phyloP scores from a whole-genome alignment of 2,888 invertebrate species.

The Phrixothrix hirtus region DNA sequence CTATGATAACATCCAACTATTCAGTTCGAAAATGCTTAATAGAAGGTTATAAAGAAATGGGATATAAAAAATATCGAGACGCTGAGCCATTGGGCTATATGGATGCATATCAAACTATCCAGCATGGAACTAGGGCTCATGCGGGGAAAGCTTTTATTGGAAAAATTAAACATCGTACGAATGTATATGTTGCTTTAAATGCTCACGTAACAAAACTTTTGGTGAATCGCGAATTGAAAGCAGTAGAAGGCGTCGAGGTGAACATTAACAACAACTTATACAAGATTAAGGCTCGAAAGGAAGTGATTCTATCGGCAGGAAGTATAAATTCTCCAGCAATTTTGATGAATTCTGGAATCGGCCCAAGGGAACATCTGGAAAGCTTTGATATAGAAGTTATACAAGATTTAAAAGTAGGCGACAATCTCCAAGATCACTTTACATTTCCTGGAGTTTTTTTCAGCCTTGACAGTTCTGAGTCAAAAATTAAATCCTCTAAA shows the following conservation, averaged over 20 bases:
- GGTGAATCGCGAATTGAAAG: conserved; percentile 53
- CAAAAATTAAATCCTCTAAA: not conserved
- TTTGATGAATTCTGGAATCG: conserved; percentile 63
- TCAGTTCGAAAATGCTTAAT: conserved; percentile 17
- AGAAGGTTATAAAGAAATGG: conserved; percentile 38
- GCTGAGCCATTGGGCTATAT: conserved; percentile 48
- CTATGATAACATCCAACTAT: conserved; percentile 13
- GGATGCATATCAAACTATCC: conserved; percentile 52
- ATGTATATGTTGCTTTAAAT: conserved; percentile 61
- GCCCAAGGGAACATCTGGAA: conserved; percentile 51
- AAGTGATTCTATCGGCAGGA: conserved; percentile 62
- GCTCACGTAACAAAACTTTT: conserved; percentile 62
- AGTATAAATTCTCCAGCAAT: conserved; percentile 66
- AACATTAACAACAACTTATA: conserved; percentile 36
- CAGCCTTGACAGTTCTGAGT: conserved; percentile 3
- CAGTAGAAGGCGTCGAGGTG: conserved; percentile 55
- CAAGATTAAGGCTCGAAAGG: conserved; percentile 54
- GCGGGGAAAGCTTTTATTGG: conserved; percentile 63
- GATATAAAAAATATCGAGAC: conserved; percentile 48
- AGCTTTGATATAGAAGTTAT: conserved; percentile 50
- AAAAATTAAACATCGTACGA: conserved; percentile 58
- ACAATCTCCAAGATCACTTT: conserved; percentile 55
- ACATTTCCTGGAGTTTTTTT: conserved; percentile 8
- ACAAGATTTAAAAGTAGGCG: conserved; percentile 55
- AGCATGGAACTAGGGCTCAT: conserved; percentile 58